Percentiles rank a stretch among this genome's conserved stretches.
Conservation (phyloP, 2,888 invertebrate genomes). For the Oscheius sp. region DNA sequence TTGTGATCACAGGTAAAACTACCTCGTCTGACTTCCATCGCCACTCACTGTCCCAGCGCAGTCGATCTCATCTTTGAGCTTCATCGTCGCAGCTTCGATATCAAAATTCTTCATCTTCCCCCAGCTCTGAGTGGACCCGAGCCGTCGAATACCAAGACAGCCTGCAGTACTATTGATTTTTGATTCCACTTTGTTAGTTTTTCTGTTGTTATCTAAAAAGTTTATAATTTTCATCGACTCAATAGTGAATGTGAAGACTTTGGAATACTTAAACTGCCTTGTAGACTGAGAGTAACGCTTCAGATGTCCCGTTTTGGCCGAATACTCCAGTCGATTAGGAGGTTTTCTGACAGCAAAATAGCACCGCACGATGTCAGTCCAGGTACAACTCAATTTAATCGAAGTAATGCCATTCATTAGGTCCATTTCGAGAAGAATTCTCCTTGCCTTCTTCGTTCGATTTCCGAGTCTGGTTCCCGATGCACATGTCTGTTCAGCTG, state of each 20-base stretch:
- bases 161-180: constrained; percentile 32
- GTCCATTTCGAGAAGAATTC: constrained; percentile 45
- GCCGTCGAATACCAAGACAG: constrained; percentile 8
- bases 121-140: constrained; percentile 32
- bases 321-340: background rate
- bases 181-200: constrained; percentile 3
- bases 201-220: background rate
- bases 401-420: background rate
- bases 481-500: constrained; percentile 71
- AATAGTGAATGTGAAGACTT: too few species aligned
- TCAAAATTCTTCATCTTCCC: constrained; percentile 40
- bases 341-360: constrained; percentile 3
- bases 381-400: background rate
- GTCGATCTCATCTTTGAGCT: constrained; percentile 39
- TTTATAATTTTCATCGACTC: background rate
- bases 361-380: background rate
- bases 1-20: constrained; percentile 22
- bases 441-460: constrained; percentile 50
- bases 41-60: constrained; percentile 31
- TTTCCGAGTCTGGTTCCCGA: constrained; percentile 63
- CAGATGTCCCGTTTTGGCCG: background rate
- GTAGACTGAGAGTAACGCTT: background rate
- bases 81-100: constrained; percentile 38
- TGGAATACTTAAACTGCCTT: too few species aligned
- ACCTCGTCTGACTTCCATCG: constrained; percentile 30